A percentile compares a stretch with the other conserved stretches of the same genome.
Conservation (phyloP, 2,113 vertebrate species). For the Butorides virescens region DNA sequence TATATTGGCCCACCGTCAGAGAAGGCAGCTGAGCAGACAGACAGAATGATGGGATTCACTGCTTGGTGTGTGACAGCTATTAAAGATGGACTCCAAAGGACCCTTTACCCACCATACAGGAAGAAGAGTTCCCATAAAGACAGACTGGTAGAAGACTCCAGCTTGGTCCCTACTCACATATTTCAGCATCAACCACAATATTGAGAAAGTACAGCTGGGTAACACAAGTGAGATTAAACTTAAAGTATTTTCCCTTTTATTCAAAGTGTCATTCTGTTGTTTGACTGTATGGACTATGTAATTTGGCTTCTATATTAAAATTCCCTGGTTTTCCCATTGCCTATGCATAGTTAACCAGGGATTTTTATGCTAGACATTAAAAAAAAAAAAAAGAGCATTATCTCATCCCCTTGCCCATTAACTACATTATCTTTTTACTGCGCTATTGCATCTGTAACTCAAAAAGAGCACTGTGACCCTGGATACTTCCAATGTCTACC, state of each 20-base stretch:
- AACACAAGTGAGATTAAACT: background rate
- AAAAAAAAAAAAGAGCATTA: background rate
- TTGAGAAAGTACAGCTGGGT: background rate
- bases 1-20: background rate
- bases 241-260: background rate
- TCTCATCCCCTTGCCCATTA: background rate
- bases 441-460: background rate
- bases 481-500: background rate
- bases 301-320: background rate
- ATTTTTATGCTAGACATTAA: background rate
- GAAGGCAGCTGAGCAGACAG: background rate
- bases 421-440: background rate
- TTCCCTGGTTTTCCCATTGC: background rate
- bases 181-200: background rate
- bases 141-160: background rate
- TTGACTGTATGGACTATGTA: background rate
- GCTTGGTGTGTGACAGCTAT: background rate
- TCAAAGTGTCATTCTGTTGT: background rate
- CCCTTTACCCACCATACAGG: background rate
- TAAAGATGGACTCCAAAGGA: background rate
- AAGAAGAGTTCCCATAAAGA: background rate
- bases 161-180: background rate
- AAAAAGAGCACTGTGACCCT: background rate
- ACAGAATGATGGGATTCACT: background rate
- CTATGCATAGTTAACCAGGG: background rate